Percentiles rank a stretch among this genome's conserved stretches.
Conservation (phyloP, 2,797 vertebrate species). For the Sebastes nivosus region DNA sequence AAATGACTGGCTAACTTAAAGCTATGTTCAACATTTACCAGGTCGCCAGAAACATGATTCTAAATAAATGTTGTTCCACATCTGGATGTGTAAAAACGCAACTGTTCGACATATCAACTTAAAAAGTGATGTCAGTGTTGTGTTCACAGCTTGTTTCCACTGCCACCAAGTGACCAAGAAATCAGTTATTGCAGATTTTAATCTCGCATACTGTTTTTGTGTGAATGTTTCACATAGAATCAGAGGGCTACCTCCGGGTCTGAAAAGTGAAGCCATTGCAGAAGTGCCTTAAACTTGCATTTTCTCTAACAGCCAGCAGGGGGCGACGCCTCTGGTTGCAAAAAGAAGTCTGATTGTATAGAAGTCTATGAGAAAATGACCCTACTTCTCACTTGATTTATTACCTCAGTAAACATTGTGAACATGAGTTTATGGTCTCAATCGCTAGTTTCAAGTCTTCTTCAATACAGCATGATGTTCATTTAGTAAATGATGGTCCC, state of each 20-base stretch:
- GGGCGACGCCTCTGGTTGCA: too few relatives aligned
- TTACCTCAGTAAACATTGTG: too few relatives aligned
- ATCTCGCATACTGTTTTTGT: background rate
- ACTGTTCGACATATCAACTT: background rate
- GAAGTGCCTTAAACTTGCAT: too few relatives aligned
- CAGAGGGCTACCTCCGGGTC: rapidly evolving
- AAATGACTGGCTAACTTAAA: background rate
- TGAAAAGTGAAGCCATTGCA: too few relatives aligned
- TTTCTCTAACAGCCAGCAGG: rapidly evolving
- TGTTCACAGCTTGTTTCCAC: background rate
- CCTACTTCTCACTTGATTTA: too few relatives aligned
- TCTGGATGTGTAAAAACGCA: background rate
- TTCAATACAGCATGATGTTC: too few relatives aligned
- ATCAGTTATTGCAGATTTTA: background rate
- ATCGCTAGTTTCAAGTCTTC: too few relatives aligned
- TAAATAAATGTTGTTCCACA: background rate
- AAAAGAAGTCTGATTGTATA: too few relatives aligned
- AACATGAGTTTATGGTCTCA: too few relatives aligned
- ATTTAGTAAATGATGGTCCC: too few relatives aligned
- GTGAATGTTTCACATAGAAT: background rate
- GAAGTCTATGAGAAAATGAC: too few relatives aligned
- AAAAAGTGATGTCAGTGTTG: background rate
- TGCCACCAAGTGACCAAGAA: background rate
- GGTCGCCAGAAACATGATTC: background rate
- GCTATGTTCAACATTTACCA: background rate